Conservation (phyloP, 2,113 vertebrate genomes). For the Amphiprion ocellaris region DNA sequence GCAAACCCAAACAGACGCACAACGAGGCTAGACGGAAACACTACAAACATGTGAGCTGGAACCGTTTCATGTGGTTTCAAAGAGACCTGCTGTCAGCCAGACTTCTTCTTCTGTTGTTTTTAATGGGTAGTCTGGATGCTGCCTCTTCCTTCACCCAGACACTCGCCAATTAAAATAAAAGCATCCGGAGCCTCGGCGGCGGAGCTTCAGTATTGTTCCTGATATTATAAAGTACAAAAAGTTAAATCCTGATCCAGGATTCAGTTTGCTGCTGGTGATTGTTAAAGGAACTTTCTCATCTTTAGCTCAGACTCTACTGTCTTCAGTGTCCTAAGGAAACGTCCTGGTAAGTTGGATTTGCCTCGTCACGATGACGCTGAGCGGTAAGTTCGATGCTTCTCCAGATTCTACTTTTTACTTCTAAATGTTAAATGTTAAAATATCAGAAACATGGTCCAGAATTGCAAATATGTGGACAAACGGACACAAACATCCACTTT, state of each 20-base stretch:
- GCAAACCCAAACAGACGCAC: constrained; percentile 14
- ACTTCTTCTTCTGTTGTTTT: constrained; percentile 32
- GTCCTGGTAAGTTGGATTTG: constrained; percentile 39
- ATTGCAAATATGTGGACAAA: constrained; percentile 10
- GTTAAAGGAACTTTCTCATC: constrained; percentile 17
- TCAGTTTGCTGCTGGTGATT: constrained; percentile 16
- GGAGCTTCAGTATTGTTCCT: background rate
- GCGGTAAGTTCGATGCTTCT: constrained; percentile 13
- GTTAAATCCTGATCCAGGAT: constrained; percentile 17
- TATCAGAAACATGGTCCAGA: constrained; percentile 4
- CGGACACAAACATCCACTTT: constrained; percentile 3
- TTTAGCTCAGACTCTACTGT: background rate
- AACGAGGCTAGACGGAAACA: background rate
- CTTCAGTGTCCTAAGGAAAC: background rate
- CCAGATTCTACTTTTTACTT: constrained; percentile 24
- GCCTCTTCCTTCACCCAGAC: constrained; percentile 31
- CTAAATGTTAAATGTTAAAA: background rate
- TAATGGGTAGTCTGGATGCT: constrained; percentile 23
- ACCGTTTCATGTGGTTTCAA: constrained; percentile 55
- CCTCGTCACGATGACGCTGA: constrained; percentile 17
- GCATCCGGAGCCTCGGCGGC: constrained; percentile 1
- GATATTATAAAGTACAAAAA: constrained; percentile 13
- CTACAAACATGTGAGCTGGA: background rate
- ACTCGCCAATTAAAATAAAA: constrained; percentile 31
- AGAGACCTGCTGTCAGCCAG: constrained; percentile 32